Evolutionary conservation across 2,797 vertebrate species (phyloP).

Genomic region (Nothura maculosa): DNA sequence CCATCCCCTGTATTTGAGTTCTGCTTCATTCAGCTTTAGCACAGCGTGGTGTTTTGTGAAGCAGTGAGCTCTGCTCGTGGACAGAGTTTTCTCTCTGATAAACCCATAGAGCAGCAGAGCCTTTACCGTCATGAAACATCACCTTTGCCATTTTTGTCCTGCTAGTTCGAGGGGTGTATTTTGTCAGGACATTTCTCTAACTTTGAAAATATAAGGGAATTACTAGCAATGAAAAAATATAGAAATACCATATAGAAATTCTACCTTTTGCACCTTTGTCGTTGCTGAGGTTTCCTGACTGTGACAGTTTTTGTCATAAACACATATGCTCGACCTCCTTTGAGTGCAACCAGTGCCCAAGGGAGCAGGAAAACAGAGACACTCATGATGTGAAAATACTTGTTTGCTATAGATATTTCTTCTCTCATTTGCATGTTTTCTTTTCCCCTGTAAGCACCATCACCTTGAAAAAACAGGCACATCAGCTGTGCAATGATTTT

Average conservation of each 20-base stretch:
- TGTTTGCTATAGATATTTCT: not conserved
- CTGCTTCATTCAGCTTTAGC: conserved; percentile 1
- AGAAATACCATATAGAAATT: not conserved
- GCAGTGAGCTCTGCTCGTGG: not conserved
- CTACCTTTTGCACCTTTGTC: not conserved
- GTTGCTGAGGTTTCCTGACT: not conserved
- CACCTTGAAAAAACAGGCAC: conserved; percentile 6
- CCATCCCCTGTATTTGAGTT: not conserved
- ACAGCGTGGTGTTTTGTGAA: not conserved
- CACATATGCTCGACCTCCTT: not conserved
- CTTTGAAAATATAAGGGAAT: not conserved
- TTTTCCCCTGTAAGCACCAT: not conserved
- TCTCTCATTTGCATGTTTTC: not conserved
- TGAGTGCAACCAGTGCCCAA: not conserved
- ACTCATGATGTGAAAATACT: not conserved
- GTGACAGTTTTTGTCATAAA: not conserved
- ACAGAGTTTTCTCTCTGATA: not conserved
- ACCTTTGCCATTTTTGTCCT: not conserved
- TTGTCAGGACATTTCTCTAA: not conserved
- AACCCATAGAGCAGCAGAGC: not conserved
- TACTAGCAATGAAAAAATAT: not conserved
- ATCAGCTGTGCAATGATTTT: not conserved
- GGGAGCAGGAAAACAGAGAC: not conserved
- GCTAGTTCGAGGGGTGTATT: not conserved
- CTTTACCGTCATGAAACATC: not conserved